These are phyloP conservation scores for Calliopum simillimum DNA, from an alignment of 2,888 invertebrate genomes.

Conservation along the genomic window DNA sequence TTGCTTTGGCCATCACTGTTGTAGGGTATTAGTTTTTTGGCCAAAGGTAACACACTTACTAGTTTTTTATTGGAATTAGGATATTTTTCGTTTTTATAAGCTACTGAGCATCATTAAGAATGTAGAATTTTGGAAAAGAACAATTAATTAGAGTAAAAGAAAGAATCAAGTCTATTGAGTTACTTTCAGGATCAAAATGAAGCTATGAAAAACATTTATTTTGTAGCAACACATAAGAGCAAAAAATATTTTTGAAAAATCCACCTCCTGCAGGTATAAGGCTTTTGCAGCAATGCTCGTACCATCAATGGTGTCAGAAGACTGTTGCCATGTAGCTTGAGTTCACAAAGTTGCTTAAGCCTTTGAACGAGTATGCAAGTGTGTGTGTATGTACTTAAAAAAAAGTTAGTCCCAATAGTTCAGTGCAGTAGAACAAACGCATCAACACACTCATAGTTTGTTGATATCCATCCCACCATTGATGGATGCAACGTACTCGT, in stretches of 20 bases:
- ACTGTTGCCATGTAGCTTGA: not conserved
- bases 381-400: conserved; percentile 3
- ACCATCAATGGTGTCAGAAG: not conserved
- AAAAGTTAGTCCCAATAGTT: conserved; percentile 3
- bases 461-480: not conserved
- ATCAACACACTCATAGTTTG: not conserved
- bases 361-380: not conserved
- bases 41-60: no score
- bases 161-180: conserved; percentile 5
- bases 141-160: no score
- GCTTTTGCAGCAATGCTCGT: not conserved
- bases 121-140: no score
- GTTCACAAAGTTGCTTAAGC: conserved; percentile 17
- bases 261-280: not conserved
- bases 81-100: no score
- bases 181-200: conserved; percentile 11
- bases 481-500: not conserved
- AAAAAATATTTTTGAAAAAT: not conserved
- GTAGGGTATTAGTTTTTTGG: no score
- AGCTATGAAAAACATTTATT: conserved; percentile 14
- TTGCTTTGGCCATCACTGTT: no score
- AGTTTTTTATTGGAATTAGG: no score
- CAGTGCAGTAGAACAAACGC: not conserved
- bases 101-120: no score
- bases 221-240: conserved; percentile 12